A percentile compares a stretch with the other conserved stretches of the same genome.
Evolutionary conservation across 1,140 invertebrate genomes (phyloP).

Genomic region (Nymphalis io): DNA sequence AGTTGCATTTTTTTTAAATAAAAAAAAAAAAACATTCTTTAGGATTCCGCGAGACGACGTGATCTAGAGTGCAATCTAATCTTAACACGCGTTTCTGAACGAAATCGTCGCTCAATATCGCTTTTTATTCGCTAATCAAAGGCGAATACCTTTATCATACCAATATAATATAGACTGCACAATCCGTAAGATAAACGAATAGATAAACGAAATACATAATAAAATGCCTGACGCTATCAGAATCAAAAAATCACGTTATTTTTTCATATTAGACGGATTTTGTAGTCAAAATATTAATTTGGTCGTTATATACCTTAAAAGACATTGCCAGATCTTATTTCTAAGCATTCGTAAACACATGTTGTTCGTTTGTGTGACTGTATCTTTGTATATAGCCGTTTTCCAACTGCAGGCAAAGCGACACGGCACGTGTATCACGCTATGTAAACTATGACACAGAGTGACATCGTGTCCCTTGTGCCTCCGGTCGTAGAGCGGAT

Average conservation of each 20-base stretch:
- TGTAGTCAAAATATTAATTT: background rate
- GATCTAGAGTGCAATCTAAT: conserved; percentile 48
- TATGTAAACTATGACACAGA: background rate
- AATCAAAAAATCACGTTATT: background rate
- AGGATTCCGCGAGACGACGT: conserved; percentile 52
- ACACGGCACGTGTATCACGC: conserved; percentile 21
- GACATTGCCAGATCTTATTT: conserved; percentile 73
- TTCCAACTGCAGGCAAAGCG: conserved; percentile 40
- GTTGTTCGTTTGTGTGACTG: conserved; percentile 73
- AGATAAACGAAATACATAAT: background rate
- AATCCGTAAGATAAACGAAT: background rate
- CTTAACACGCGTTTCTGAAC: conserved; percentile 39
- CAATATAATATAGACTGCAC: conserved; percentile 8
- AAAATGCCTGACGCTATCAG: background rate
- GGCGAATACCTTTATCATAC: conserved; percentile 5
- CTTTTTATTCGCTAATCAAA: conserved; percentile 1
- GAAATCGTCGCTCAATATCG: conserved; percentile 38
- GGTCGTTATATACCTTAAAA: conserved; percentile 49
- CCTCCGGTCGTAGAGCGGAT: conserved; percentile 44
- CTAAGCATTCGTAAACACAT: conserved; percentile 66
- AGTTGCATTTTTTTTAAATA: conserved; percentile 73
- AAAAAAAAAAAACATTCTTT: conserved; percentile 47
- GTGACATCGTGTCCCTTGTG: conserved; percentile 25
- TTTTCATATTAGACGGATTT: background rate
- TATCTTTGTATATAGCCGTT: conserved; percentile 54